Conservation (phyloP, 2,888 invertebrate genomes). For the Nemotelus nigrinus region DNA sequence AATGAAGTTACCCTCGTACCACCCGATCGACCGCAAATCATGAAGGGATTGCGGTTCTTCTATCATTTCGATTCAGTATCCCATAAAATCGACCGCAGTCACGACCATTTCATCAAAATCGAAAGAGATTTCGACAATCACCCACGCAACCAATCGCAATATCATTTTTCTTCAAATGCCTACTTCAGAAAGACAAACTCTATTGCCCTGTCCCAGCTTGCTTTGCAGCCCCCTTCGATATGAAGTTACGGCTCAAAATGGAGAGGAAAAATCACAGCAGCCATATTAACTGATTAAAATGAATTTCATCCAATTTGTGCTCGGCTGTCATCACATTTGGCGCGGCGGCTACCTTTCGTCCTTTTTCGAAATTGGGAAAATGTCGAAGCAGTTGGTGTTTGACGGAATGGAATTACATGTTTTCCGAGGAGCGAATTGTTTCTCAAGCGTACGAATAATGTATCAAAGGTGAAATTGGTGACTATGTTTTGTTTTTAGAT, state of each 20-base stretch:
- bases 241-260: slow-evolving; percentile 2
- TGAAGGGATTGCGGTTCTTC: slow-evolving; percentile 43
- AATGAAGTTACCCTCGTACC: slow-evolving; percentile 43
- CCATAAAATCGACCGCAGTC: slow-evolving; percentile 19
- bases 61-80: slow-evolving; percentile 17
- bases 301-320: slow-evolving; percentile 49
- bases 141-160: slow-evolving; percentile 20
- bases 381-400: slow-evolving; percentile 35
- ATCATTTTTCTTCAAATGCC: slow-evolving; percentile 7
- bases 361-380: slow-evolving; percentile 11
- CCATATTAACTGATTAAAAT: slow-evolving; percentile 48
- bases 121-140: not conserved
- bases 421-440: slow-evolving; percentile 18
- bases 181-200: not conserved
- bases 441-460: slow-evolving; percentile 16
- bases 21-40: not conserved
- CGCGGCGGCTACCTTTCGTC: slow-evolving; percentile 26
- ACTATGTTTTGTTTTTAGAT: not conserved
- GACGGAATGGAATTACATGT: slow-evolving; percentile 4
- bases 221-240: not conserved
- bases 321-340: slow-evolving; percentile 48
- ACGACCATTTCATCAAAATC: slow-evolving; percentile 15
- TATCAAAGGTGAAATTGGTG: not conserved
- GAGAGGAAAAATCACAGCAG: slow-evolving; percentile 45
- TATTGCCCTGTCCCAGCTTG: not conserved